phyloP scores from a whole-genome alignment of 2,797 vertebrate species.

The Gobionotothen gibberifrons region DNA sequence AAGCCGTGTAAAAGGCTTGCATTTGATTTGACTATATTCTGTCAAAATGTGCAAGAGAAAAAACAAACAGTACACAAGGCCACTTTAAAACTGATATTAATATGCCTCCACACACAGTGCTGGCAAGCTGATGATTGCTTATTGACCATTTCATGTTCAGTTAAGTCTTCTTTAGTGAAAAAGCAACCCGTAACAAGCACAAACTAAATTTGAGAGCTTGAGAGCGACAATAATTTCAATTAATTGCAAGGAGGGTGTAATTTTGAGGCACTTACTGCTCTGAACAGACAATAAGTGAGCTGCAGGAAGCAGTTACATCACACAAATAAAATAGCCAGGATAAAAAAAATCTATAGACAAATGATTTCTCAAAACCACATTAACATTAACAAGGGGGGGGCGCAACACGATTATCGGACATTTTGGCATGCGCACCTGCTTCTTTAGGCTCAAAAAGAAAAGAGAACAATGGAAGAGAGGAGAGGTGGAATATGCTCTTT shows the following conservation, averaged over 20 bases:
- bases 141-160: constrained; percentile 49
- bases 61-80: background rate
- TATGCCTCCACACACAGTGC: constrained; percentile 7
- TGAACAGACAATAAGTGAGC: constrained; percentile 58
- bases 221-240: constrained; percentile 63
- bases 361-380: constrained; percentile 59
- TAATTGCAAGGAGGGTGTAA: constrained; percentile 65
- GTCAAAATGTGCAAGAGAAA: constrained; percentile 2
- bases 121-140: constrained; percentile 36
- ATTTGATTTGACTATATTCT: background rate
- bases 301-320: constrained; percentile 55
- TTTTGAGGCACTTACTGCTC: constrained; percentile 61
- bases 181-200: constrained; percentile 19
- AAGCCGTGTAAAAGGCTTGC: too few relatives aligned
- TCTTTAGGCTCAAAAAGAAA: constrained; percentile 40
- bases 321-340: constrained; percentile 38
- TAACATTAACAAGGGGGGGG: constrained; percentile 43
- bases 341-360: constrained; percentile 58
- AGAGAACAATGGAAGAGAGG: constrained; percentile 2
- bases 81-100: constrained; percentile 28
- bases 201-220: constrained; percentile 46
- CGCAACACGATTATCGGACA: constrained; percentile 53
- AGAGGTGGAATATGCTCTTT: constrained; percentile 30
- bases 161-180: constrained; percentile 42
- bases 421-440: constrained; percentile 60